Evolutionary conservation across 2,888 invertebrate species (phyloP), one percentile per base, ranked within the genome.

Genomic region (Perizoma affinitatum): DNA sequence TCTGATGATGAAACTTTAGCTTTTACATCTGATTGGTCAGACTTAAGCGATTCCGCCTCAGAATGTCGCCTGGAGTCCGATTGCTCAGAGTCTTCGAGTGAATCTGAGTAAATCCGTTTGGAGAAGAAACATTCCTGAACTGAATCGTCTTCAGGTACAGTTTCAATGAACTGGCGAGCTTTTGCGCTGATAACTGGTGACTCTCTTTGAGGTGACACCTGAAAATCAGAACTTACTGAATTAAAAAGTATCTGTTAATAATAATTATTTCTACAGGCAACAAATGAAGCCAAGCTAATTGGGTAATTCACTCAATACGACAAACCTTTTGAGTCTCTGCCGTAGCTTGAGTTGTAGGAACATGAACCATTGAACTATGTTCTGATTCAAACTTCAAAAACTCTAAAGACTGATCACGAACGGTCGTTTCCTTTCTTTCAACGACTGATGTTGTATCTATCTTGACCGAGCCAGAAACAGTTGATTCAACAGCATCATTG

Each of bases 71-170:
- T 83, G 0, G 93, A 93, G 64, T 93, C 93, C 0, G 91, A 86
- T 45, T 92, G 90, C 68, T 93, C 93, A 0, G 93, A 92, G 67
- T 93, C 93, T 78, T 93, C 93, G 59, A 93, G 74, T 0, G 93
- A 93, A 68, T 93, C 93, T 2, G 93, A 93, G 61, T 93, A 93
- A 47, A 93, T 93, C 22, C 93, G 83, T 72, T 93, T 93, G 0
- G 93, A 93, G 67, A 93, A 93, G 78, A 93, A 93, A 58, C 93
- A 93, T 78, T 93, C 93, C 74, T 93, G 93, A 6, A 93, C 92
- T 5, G 92, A 92, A 70, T 92, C 92, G 72, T 93, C 93, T 80
- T 93, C 93, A 5, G 93, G 92, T n/a, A 93, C 92, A 6, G 93
- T 93, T 73, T 93, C 93, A 65, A 93, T 93, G 65, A 93, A 93